Evolutionary conservation across 2,797 vertebrate species (phyloP), one percentile per base, ranked within the genome.

Genomic region (Melanotaenia maccullochi): DNA sequence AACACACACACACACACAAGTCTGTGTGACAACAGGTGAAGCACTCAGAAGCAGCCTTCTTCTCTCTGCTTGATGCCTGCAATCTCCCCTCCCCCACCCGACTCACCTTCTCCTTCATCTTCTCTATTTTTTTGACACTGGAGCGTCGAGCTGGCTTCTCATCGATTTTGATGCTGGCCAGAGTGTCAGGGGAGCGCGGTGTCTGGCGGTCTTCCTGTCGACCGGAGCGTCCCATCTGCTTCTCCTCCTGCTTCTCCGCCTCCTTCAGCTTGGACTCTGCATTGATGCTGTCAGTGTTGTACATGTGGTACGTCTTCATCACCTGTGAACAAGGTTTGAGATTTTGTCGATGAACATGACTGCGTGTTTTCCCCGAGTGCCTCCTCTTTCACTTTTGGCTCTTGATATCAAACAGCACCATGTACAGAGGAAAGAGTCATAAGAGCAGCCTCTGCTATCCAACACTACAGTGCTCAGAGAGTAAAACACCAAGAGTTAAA

Each of bases 261-360:
- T 99, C 98, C 78, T 99, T 99, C 88, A 99, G 95, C 85, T 99
- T 99, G 94, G 96, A 96, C 94, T 99, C 98, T 0, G 98, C 97
- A 0, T 96, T 98, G 73, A 98, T 97, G 94, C 98, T 99, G 95
- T 99, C 98, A 0, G 97, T 97, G 57, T 99, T 99, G 95, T 99
- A 99, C 95, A 99, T 97, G 90, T 99, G 98, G 90, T 99, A 99
- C 0, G 97, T 98, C 90, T 99, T 99, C 97, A 99, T 99, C 77
- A 99, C 98, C 98, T 99, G 93, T 32, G 0, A 59, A 70, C 28
- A 73, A 70, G 3, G 28, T 30, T 30, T 16, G 51, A 69, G 64
- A 72, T 36, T 25, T 56, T 60, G 69, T 14, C 32, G 30, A 49
- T 30, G 49, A 83, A 60, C 52, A n/a, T 22, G 5, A 42, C 20